phyloP scores from a whole-genome alignment of 2,113 vertebrate species.

The Carettochelys insculpta region DNA sequence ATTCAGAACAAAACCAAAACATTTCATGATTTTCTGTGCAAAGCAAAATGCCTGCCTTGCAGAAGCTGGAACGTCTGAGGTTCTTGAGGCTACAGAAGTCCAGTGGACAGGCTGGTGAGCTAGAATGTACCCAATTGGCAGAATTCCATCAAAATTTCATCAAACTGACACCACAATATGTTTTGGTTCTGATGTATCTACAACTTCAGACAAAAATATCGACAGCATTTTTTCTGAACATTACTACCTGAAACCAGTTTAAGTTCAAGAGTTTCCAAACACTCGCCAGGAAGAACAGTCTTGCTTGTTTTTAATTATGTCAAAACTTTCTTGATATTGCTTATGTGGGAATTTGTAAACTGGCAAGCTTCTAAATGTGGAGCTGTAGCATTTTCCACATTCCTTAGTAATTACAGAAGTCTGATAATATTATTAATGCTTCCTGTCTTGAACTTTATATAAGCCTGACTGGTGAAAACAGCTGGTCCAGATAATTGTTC shows the following conservation, averaged over 20 bases:
- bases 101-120: neutral
- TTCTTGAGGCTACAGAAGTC: neutral
- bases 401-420: neutral
- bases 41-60: neutral
- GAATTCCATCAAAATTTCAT: neutral
- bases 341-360: neutral
- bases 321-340: neutral
- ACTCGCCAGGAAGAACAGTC: neutral
- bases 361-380: neutral
- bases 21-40: neutral
- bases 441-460: neutral
- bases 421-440: neutral
- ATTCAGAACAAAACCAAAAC: neutral
- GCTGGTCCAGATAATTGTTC: too few species aligned
- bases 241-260: neutral
- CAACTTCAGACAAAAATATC: neutral
- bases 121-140: neutral
- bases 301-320: neutral
- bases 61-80: neutral
- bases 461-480: neutral
- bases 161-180: neutral
- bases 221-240: neutral
- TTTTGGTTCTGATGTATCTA: neutral
- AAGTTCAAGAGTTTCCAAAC: neutral
- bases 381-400: neutral